phyloP scores from a whole-genome alignment of 2,888 invertebrate genomes.

The Girardia tigrina region DNA sequence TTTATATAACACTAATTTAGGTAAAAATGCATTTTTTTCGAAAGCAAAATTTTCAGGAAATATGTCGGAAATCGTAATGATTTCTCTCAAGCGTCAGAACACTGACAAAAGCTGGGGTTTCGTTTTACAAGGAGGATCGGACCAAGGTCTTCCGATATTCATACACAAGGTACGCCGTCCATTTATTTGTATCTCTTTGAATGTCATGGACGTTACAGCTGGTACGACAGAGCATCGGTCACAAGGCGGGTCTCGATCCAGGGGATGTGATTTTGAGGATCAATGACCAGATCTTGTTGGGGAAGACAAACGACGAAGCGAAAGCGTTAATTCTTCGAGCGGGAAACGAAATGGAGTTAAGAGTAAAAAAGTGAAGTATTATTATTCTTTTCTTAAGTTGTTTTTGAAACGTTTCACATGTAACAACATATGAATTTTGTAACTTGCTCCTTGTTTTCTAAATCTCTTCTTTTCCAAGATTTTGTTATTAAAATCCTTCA shows the following conservation, averaged over 20 bases:
- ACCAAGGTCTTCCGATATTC: slow-evolving; percentile 20
- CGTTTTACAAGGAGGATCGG: slow-evolving; percentile 3
- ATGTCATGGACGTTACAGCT: no score
- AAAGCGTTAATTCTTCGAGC: slow-evolving; percentile 24
- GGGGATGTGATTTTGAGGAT: slow-evolving; percentile 21
- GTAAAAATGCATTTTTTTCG: no score
- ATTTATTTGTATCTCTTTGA: background rate
- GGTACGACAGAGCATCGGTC: background rate
- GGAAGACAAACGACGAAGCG: background rate
- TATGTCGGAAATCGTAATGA: background rate
- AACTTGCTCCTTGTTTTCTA: no score
- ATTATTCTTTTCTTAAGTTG: no score
- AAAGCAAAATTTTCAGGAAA: background rate
- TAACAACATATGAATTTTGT: no score
- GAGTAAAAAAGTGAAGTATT: slow-evolving; percentile 26
- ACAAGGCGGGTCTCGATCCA: slow-evolving; percentile 25
- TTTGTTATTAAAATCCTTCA: no score
- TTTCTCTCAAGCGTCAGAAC: background rate
- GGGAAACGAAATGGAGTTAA: slow-evolving; percentile 25
- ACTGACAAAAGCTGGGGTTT: slow-evolving; percentile 28
- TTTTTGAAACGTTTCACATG: no score
- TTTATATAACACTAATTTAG: no score
- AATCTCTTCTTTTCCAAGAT: no score
- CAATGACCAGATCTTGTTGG: background rate
- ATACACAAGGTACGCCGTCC: background rate